phyloP scores from a whole-genome alignment of 2,113 vertebrate species.

The Odontesthes bonariensis region DNA sequence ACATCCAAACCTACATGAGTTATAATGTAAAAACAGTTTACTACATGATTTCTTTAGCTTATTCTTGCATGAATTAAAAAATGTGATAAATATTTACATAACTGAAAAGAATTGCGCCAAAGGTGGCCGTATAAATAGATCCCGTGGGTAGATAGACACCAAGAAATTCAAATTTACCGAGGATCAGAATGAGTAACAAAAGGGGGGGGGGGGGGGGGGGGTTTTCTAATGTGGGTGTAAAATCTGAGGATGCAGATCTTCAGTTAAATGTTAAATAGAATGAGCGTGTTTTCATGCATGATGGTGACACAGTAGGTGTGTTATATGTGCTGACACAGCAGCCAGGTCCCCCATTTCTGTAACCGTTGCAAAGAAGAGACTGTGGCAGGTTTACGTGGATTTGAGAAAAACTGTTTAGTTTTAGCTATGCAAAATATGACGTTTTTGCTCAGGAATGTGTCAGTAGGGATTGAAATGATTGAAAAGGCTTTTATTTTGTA shows the following conservation, averaged over 20 bases:
- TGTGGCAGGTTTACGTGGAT: not conserved
- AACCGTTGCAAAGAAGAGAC: too few species aligned
- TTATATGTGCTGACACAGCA: too few species aligned
- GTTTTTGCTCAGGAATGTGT: not conserved
- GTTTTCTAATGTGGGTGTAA: constrained; percentile 6
- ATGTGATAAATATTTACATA: too few species aligned
- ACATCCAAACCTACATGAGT: not conserved
- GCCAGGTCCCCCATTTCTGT: too few species aligned
- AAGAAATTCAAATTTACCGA: not conserved
- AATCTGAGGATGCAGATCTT: constrained; percentile 8
- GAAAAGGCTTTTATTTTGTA: too few species aligned
- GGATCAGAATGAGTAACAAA: not conserved
- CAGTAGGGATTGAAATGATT: not conserved
- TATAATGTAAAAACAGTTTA: too few species aligned
- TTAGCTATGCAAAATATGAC: not conserved
- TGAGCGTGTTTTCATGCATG: not conserved
- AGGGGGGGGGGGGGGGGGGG: too few species aligned
- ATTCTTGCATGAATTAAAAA: too few species aligned
- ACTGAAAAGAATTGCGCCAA: too few species aligned
- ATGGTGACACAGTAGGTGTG: not conserved
- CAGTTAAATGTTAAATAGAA: not conserved
- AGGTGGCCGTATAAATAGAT: not conserved
- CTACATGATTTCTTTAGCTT: too few species aligned
- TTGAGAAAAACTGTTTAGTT: not conserved
- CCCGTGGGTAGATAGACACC: not conserved